Base-by-base conservation (phyloP, 2,888 invertebrate genomes). In the Tolmerus cingulatus region DNA sequence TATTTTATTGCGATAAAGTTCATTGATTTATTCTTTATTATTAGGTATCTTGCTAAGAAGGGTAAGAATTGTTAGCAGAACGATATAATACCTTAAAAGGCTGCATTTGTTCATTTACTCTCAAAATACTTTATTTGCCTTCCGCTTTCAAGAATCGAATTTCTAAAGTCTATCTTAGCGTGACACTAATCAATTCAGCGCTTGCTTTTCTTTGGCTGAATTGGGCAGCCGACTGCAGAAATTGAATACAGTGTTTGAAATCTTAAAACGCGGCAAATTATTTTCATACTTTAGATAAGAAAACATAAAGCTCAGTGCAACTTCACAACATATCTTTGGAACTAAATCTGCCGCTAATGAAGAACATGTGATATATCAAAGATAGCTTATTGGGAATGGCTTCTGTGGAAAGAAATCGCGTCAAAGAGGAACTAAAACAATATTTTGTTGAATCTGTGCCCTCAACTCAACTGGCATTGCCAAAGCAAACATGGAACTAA, bases 401-500 rank as follows among this genome's bases (percentile, higher is more conserved):
- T 51, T n/a, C 51, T 51, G 51, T 66, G 12, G 66, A 66, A 66
- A 23, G 66, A 66, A 74, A 74, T 74, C 23, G 74, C 30, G 37
- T 4, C 77, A 12, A 77, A 16, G 77, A 30, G 19, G 37, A 77
- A 51, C 23, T 34, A 84, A 46, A 84, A 66, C 66, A 66, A 66
- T 66, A 66, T 66, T 66, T 66, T 66, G 19, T 27, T 66, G 76
- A 81, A 81, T 81, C 81, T 9, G 51, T 40, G 66, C 84, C n/a
- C 12, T 27, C 37, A 23, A 66, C 74, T 27, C 40, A 74, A 66
- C 37, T 40, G 40, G 19, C 66, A 84, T 86, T 86, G 12, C 55
- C 14, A 76, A 86, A 77, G 34, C 77, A 86, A 86, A 86, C 86
- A 86, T 77, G 86, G 34, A 86, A 86, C 86, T 86, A 86, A 86